Evolutionary conservation across 1,140 invertebrate species (phyloP).

Genomic region (Tenebrio molitor): DNA sequence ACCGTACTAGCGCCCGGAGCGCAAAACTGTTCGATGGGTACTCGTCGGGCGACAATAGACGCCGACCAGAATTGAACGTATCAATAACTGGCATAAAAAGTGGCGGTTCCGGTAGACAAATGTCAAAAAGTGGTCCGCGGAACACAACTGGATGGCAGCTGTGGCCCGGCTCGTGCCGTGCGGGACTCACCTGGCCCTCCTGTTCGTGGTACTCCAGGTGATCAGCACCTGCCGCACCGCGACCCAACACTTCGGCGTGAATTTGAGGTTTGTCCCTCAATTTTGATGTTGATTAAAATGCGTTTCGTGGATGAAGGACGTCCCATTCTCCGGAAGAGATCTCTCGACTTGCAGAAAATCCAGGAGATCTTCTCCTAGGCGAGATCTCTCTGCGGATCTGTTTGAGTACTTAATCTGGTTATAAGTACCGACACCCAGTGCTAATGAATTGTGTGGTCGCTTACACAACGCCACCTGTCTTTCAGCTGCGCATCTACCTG

Average conservation of each 20-base stretch:
- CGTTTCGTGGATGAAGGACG: too few relatives aligned
- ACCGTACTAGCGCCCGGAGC: too few relatives aligned
- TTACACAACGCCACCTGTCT: constrained; percentile 51
- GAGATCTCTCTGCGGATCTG: not conserved
- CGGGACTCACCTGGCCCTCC: constrained; percentile 53
- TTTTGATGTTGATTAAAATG: not conserved
- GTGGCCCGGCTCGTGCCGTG: constrained; percentile 53
- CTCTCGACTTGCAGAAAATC: too few relatives aligned
- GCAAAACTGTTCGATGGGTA: too few relatives aligned
- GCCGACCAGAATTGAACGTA: constrained; percentile 11
- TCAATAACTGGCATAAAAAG: constrained; percentile 42
- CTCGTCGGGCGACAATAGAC: constrained; percentile 15
- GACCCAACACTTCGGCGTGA: constrained; percentile 32
- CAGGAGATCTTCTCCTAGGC: too few relatives aligned
- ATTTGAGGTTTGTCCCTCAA: not conserved
- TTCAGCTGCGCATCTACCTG: constrained; percentile 49
- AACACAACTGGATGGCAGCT: constrained; percentile 51
- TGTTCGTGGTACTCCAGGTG: constrained; percentile 54
- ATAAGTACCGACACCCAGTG: constrained; percentile 42
- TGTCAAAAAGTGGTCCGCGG: constrained; percentile 55
- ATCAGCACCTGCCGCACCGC: constrained; percentile 49
- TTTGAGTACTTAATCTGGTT: constrained; percentile 46
- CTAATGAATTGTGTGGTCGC: constrained; percentile 52
- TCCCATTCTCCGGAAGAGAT: too few relatives aligned
- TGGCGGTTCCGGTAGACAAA: constrained; percentile 47